A percentile compares a stretch with the other conserved stretches of the same genome.
phyloP scores from a whole-genome alignment of 2,113 vertebrate genomes.

The Mastomys coucha region DNA sequence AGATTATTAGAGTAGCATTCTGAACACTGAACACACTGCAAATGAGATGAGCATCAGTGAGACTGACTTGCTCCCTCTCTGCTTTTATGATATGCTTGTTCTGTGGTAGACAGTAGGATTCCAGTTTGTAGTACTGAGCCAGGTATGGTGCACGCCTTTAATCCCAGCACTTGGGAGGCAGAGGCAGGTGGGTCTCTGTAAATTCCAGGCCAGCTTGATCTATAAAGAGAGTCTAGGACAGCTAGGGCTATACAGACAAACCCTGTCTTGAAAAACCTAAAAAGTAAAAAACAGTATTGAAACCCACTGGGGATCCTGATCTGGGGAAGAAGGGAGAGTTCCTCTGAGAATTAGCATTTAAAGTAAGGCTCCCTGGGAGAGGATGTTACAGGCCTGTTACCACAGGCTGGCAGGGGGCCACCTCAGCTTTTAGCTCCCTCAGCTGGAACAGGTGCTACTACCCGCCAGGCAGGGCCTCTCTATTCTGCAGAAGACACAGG shows the following conservation, averaged over 20 bases:
- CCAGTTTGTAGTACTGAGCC: not conserved
- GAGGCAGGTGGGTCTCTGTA: not conserved
- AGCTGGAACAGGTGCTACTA: not conserved
- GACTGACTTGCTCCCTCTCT: not conserved
- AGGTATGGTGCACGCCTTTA: not conserved
- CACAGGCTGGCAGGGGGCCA: not conserved
- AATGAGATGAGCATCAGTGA: not conserved
- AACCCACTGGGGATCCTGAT: not conserved
- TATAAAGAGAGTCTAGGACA: not conserved
- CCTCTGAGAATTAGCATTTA: not conserved
- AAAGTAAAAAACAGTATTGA: not conserved
- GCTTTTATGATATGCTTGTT: too few relatives aligned
- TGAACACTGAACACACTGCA: not conserved
- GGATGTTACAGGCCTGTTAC: accelerated
- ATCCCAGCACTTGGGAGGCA: too few relatives aligned
- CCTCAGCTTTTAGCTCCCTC: not conserved
- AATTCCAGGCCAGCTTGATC: not conserved
- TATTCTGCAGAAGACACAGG: constrained; percentile 35
- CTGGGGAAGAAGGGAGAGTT: not conserved
- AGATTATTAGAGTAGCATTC: not conserved
- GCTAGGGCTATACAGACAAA: not conserved
- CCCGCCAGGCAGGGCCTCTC: not conserved
- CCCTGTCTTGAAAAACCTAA: not conserved
- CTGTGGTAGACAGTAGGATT: not conserved
- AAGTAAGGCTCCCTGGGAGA: not conserved